phyloP scores from a whole-genome alignment of 2,888 invertebrate genomes.

The Dolomedes plantarius region DNA sequence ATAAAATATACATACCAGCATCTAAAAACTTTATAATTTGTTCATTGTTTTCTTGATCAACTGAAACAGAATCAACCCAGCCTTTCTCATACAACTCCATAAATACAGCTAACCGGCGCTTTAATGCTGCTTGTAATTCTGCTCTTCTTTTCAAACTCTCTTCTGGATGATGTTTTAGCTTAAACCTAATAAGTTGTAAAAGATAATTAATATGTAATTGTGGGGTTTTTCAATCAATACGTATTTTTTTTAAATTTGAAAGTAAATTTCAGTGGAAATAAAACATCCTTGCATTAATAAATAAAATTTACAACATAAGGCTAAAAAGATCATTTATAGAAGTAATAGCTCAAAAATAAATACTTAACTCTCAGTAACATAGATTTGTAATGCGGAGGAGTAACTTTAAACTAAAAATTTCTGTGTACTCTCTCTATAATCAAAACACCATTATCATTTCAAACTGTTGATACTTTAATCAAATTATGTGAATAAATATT shows the following conservation, averaged over 20 bases:
- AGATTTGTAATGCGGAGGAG: no score
- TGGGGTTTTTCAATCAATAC: neutral
- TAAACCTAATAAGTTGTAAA: conserved; percentile 89
- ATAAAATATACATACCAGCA: conserved; percentile 79
- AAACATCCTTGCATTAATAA: no score
- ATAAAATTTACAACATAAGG: no score
- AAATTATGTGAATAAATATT: no score
- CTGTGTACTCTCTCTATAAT: no score
- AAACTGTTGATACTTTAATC: no score
- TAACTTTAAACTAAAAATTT: no score
- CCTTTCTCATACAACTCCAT: conserved; percentile 84
- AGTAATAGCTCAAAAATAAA: no score
- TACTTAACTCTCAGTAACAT: no score
- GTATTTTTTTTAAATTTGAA: neutral
- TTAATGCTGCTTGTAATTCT: conserved; percentile 87
- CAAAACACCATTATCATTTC: no score
- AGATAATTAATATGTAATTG: neutral
- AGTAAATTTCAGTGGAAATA: no score
- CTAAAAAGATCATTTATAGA: no score
- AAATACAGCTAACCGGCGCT: conserved; percentile 93
- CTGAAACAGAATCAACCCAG: conserved; percentile 85
- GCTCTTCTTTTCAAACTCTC: conserved; percentile 93
- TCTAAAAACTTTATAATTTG: conserved; percentile 91
- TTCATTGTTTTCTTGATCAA: conserved; percentile 88
- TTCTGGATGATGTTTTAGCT: conserved; percentile 98